Base-by-base conservation (phyloP, 2,888 invertebrate species). In the Hylaea fasciaria region DNA sequence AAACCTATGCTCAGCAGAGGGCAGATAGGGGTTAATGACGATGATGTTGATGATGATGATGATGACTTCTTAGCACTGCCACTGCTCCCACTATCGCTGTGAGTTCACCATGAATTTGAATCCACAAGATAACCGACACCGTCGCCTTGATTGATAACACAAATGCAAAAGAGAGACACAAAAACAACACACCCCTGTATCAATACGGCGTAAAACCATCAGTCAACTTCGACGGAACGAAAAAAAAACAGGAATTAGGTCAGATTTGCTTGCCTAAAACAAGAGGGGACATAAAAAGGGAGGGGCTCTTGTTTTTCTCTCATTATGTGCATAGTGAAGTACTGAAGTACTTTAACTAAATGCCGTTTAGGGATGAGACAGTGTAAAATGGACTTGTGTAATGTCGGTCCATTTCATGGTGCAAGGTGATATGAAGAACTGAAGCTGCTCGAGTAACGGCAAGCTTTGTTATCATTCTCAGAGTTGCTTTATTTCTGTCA, bases 251-350 rank as follows among this genome's bases (percentile, higher is more conserved):
- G 32, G 56, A 62, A 62, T 54, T 53, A 57, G 57, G 57, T 57
- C 60, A 57, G 51, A 57, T 60, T 62, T 59, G 47, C 57, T 62
- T 54, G 53, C 62, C 62, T 65, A 60, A 65, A 62, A 62, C 62
- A 62, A 62, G 56, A 59, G 41, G 29, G 44, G 35, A 59, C 58
- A 62, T 62, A 57, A 60, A 65, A 61, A 62, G 48, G 62, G 62
- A 59, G 62, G 49, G 44, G 22, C 13, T 11, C 57, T 53, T 60
- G 52, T 62, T 66, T 64, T 62, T 44, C 58, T 59, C 56, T 65
- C 62, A 54, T 65, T 62, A 65, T 65, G 59, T 62, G 62, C 65
- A 62, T 62, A 58, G 46, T 48, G 52, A 59, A 59, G 56, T 53
- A 57, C 57, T 51, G 59, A 28, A 56, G 56, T 52, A 12, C 49